Evolutionary conservation across 1,140 invertebrate genomes (phyloP), one percentile per base, ranked within the genome.

Genomic region (Temnothorax nylanderi): DNA sequence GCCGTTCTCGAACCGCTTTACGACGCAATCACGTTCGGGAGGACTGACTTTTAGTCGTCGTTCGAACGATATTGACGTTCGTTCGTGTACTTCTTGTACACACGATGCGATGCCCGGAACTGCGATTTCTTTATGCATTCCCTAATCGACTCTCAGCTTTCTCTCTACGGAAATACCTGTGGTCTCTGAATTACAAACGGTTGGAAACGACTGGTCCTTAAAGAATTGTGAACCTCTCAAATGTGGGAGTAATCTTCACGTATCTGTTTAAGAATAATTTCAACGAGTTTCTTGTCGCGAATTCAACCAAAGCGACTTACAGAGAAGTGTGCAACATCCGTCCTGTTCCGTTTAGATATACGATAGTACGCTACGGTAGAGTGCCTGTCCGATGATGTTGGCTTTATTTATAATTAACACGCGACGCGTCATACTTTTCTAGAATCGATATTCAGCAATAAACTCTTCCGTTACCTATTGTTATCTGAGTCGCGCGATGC

Each of bases 1-100:
- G 32, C 34, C 41, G 54, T 86, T 86, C 41, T 47, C 26, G 11
- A n/a, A 85, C 32, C 71, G 62, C 10, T 77, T 71, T 77, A 86
- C 41, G 54, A 71, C 0, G 16, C 37, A 41, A 54, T 74, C 56
- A 26, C 47, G 34, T 69, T n/a, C 47, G 10, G 49, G 7, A 7
- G 13, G 16, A 54, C 37, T 54, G n/a, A 54, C 26, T 67, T 41
- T 81, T 44, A 69, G 21, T 69, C 32, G 49, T 54, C 10, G 16
- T 54, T 21, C 7, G 44, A 34, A 11, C 16, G 44, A 37, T 6
- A 51, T 41, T 18, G 58, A 6, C 44, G 13, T 21, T 56, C 13
- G 21, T 37, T 41, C n/a, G 21, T 54, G 18, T 10, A 11, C 10
- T 54, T 49, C 44, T 34, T 47, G 4, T 47, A 21, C 18, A 56